Base-by-base conservation (phyloP, 1,140 invertebrate genomes). In the Leptonema lineaticorne region DNA sequence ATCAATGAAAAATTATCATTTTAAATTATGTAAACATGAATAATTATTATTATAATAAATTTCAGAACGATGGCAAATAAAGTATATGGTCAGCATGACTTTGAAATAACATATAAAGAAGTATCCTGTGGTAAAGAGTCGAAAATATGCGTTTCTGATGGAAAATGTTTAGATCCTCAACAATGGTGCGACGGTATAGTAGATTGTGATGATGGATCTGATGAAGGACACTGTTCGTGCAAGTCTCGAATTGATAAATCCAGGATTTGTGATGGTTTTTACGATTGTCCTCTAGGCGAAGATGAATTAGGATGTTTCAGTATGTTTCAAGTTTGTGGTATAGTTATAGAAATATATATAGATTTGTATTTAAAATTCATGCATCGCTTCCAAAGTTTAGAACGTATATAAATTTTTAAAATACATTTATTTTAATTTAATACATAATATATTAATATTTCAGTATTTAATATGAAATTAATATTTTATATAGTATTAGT, bases 151-250 rank as follows among this genome's bases (percentile, higher is more conserved):
- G 48, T 65, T 8, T 74, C 74, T 41, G 75, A 77, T 50, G 77
- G 76, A 5, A 77, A 75, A 3, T 96, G 93, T 73, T 81, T 95
- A 1, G 69, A 78, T 11, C 76, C 78, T 8, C 75, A 74, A 0
- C 76, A 85, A 28, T 88, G 88, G 83, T 96, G 93, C 75, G 87
- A 96, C 76, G 87, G 87, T 50, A 80, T 81, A 2, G 86, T 91
- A 0, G 85, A 96, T 74, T 96, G 94, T 77, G 74, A 78, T 11
- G 93, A 96, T 77, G 88, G 85, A 4, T 92, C 90, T 70, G 94
- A 96, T 76, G 94, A 96, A 80, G 78, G 79, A 0, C 82, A 81
- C 48, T 95, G 93, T 74, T 84, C 86, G 1, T 94, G 92, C 73
- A 85, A 81, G 64, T 76, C 86, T 22, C 84, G 90, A 26, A 82